Evolutionary conservation across 2,888 invertebrate species (phyloP).

Genomic region (Rhopalosiphum nymphaeae): DNA sequence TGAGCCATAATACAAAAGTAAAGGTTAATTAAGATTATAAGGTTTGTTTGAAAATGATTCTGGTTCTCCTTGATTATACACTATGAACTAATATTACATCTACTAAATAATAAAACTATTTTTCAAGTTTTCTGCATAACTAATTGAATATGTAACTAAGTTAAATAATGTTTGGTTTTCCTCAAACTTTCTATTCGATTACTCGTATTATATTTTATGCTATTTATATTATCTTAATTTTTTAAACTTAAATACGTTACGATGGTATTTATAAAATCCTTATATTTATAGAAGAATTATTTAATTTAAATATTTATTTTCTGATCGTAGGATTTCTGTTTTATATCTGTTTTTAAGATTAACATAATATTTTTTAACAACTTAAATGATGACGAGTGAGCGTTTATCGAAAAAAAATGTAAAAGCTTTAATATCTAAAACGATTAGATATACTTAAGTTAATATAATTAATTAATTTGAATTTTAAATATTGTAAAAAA

Average conservation of each 20-base stretch:
- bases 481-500: neutral
- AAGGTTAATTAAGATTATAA: constrained; percentile 9
- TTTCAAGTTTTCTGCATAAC: neutral
- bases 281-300: neutral
- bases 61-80: neutral
- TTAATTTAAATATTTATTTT: neutral
- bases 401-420: neutral
- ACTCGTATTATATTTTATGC: neutral
- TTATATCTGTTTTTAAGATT: too few relatives aligned
- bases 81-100: neutral
- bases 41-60: neutral
- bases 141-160: neutral
- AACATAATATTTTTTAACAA: neutral
- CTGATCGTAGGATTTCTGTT: neutral
- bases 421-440: neutral
- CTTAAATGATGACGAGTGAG: neutral
- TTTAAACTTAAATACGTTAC: neutral
- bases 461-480: neutral
- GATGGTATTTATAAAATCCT: neutral
- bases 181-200: neutral
- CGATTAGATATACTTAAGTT: neutral
- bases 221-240: neutral
- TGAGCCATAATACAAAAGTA: neutral
- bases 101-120: neutral
- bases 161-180: neutral